Base-by-base conservation (phyloP, 2,888 invertebrate species). In the Cosmia trapezina region DNA sequence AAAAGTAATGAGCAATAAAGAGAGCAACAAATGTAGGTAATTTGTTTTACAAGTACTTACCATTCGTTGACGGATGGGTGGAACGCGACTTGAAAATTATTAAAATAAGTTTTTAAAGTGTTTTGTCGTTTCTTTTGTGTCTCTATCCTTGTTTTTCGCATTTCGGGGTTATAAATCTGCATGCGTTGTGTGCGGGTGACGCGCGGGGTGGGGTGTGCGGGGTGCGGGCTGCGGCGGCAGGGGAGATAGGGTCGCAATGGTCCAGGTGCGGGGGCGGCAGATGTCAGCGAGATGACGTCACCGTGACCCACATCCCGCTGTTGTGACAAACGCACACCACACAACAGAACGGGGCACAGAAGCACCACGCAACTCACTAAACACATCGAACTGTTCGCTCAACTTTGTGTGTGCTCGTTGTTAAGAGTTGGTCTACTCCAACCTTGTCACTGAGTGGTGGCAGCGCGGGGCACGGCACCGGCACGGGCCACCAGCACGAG, bases 191-290 rank as follows among this genome's bases (percentile, higher is more conserved):
- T 84, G 70, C 57, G 69, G 33, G 51, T 6, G 62, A 12, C 33
- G 73, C 66, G 59, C 37, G 66, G 66, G 73, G 70, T 68, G 76
- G 69, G 74, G 54, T 37, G 67, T 59, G 76, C 70, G 72, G 70
- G 53, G 61, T 59, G 45, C 70, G 72, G 70, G 53, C 60, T 59
- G 45, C 17, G 47, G 9, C 71, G 73, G 56, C 71, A 77, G 41
- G 72, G 74, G 75, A 61, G 78, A 68, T 49, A 78, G 73, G 79
- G 73, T 77, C 70, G 64, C 60, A 62, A 60, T 78, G 72, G 78
- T 70, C 93, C 94, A 94, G 94, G 94, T 94, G 94, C 93, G 94
- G 91, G 93, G 94, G 94, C 89, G 94, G 94, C 94, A 94, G 95
- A 92, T 94, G 94, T 89, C 89, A 83, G 88, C 53, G 49, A 17